phyloP scores from a whole-genome alignment of 1,140 invertebrate genomes.

The Conus ventricosus region DNA sequence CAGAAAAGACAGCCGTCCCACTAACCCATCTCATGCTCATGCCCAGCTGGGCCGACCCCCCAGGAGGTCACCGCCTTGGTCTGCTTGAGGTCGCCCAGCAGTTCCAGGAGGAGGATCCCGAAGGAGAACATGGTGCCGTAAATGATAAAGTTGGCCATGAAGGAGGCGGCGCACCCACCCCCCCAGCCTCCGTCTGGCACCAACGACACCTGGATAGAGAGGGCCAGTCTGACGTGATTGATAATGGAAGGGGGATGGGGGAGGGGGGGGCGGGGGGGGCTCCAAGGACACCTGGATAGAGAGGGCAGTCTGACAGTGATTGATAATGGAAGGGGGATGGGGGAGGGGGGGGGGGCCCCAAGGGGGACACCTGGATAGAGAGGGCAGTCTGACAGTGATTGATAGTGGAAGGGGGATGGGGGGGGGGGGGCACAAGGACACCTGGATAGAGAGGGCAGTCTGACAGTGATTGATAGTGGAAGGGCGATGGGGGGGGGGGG shows the following conservation, averaged over 20 bases:
- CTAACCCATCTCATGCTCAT: constrained; percentile 90
- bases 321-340: no score
- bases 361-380: no score
- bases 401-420: no score
- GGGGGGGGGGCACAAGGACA: no score
- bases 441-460: no score
- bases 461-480: no score
- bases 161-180: constrained; percentile 90
- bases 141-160: constrained; percentile 92
- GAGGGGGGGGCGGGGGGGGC: background rate
- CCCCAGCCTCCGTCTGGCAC: constrained; percentile 86
- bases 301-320: no score
- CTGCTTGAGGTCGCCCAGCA: constrained; percentile 88
- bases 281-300: no score
- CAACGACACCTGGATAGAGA: constrained; percentile 79
- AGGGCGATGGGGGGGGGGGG: background rate
- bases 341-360: no score
- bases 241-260: background rate
- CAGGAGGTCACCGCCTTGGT: constrained; percentile 84
- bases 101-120: constrained; percentile 89
- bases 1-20: background rate
- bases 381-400: no score
- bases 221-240: background rate
- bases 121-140: constrained; percentile 85
- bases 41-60: constrained; percentile 93